Conservation (phyloP, 2,888 invertebrate genomes). For the Agrochola lota region DNA sequence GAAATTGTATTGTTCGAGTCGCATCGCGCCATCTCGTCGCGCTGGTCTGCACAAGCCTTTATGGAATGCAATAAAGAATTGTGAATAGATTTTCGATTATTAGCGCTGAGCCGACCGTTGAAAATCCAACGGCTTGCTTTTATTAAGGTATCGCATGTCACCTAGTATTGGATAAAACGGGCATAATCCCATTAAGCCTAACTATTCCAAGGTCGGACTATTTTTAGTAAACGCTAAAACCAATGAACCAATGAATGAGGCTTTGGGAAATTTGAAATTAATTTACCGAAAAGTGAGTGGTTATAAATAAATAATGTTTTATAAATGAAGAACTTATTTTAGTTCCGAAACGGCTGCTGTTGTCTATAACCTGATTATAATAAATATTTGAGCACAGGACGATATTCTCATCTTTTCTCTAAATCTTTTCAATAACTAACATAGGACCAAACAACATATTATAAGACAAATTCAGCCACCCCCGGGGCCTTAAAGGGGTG, state of each 20-base stretch:
- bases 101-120: too few relatives aligned
- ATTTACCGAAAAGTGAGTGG: background rate
- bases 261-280: background rate
- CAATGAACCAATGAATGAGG: too few relatives aligned
- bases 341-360: background rate
- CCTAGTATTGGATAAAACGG: background rate
- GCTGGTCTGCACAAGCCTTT: too few relatives aligned
- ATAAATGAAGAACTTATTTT: background rate
- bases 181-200: background rate
- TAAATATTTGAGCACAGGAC: slow-evolving; percentile 2
- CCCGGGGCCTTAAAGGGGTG: background rate
- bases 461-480: background rate
- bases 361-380: background rate
- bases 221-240: background rate
- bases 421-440: background rate
- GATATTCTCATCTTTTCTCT: background rate
- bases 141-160: too few relatives aligned
- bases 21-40: too few relatives aligned
- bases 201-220: background rate
- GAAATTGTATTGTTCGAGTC: too few relatives aligned
- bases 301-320: background rate
- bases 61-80: too few relatives aligned
- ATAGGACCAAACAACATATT: background rate
- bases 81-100: too few relatives aligned
- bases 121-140: too few relatives aligned